phyloP scores from a whole-genome alignment of 1,140 invertebrate genomes.

The Drosophila virilis region DNA sequence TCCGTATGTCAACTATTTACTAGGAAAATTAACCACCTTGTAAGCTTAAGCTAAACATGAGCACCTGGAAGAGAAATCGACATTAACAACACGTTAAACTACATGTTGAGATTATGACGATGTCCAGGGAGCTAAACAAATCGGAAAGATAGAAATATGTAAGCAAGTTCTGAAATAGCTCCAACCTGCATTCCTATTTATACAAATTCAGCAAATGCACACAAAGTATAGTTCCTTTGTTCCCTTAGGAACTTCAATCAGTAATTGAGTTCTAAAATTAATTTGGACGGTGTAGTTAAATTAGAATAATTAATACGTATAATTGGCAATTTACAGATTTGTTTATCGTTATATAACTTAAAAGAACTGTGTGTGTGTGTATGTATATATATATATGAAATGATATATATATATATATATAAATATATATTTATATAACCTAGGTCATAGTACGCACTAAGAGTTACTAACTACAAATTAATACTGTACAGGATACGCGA shows the following conservation, averaged over 20 bases:
- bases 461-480: conserved; percentile 73
- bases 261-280: conserved; percentile 38
- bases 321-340: conserved; percentile 55
- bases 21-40: too few relatives aligned
- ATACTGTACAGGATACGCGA: conserved; percentile 76
- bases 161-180: too few relatives aligned
- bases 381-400: conserved; percentile 9
- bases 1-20: too few relatives aligned
- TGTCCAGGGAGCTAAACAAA: too few relatives aligned
- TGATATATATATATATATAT: background rate
- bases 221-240: too few relatives aligned
- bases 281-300: conserved; percentile 68
- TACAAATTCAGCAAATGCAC: too few relatives aligned
- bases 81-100: too few relatives aligned
- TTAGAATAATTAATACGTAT: conserved; percentile 59
- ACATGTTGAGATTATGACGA: too few relatives aligned
- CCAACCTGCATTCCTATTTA: too few relatives aligned
- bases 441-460: conserved; percentile 41
- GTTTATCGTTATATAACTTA: conserved; percentile 30
- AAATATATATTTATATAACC: conserved; percentile 18
- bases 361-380: conserved; percentile 25
- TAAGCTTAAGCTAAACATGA: too few relatives aligned
- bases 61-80: too few relatives aligned
- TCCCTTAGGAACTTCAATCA: background rate
- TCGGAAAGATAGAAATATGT: background rate